phyloP scores from a whole-genome alignment of 2,888 invertebrate genomes.

The Chromoteleia sp. region DNA sequence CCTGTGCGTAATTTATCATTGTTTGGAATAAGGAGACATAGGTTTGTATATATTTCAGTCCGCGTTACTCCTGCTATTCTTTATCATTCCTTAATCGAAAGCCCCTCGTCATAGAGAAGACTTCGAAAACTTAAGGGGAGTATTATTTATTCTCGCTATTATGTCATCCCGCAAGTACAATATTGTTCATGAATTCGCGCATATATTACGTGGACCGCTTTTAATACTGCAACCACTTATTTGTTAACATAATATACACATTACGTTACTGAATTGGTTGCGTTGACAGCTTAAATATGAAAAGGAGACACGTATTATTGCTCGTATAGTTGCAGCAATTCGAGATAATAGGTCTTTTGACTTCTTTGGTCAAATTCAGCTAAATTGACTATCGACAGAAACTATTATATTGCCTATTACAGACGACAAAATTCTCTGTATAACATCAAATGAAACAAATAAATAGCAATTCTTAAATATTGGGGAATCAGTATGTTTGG shows the following conservation, averaged over 20 bases:
- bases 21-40: slow-evolving; percentile 82
- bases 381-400: too few species aligned
- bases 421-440: too few species aligned
- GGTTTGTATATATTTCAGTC: slow-evolving; percentile 82
- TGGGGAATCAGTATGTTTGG: too few species aligned
- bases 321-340: slow-evolving; percentile 8
- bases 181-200: slow-evolving; percentile 83
- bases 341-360: slow-evolving; percentile 12
- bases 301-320: slow-evolving; percentile 38
- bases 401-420: too few species aligned
- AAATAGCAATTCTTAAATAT: too few species aligned
- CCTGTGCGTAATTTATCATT: slow-evolving; percentile 80
- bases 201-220: slow-evolving; percentile 80
- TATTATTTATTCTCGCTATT: slow-evolving; percentile 82
- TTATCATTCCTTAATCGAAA: slow-evolving; percentile 72
- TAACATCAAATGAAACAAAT: too few species aligned
- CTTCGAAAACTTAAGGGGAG: slow-evolving; percentile 73
- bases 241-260: slow-evolving; percentile 84
- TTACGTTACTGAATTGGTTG: slow-evolving; percentile 75
- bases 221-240: slow-evolving; percentile 83
- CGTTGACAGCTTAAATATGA: slow-evolving; percentile 61
- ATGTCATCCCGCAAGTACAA: slow-evolving; percentile 80
- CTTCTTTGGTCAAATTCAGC: too few species aligned
- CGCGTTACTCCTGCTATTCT: slow-evolving; percentile 66
- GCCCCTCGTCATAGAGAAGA: slow-evolving; percentile 64